phyloP scores from a whole-genome alignment of 2,797 vertebrate genomes.

The Scolopax rusticola region DNA sequence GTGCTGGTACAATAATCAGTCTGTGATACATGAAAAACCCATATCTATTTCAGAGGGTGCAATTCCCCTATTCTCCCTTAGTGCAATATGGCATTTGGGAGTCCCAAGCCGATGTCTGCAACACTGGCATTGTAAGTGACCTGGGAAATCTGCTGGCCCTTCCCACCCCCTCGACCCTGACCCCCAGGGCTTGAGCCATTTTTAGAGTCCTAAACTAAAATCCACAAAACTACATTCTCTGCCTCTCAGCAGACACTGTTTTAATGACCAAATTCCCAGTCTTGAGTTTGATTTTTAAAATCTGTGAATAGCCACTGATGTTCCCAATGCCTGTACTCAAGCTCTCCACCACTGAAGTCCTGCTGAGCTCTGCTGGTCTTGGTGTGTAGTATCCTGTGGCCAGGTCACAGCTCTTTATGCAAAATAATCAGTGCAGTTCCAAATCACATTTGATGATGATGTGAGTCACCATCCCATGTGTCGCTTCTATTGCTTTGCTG shows the following conservation, averaged over 20 bases:
- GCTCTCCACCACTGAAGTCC: not conserved
- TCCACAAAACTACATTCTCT: not conserved
- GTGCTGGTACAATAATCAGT: fast-evolving
- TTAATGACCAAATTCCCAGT: not conserved
- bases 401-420: not conserved
- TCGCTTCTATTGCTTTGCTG: not conserved
- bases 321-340: not conserved
- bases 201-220: not conserved
- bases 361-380: not conserved
- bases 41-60: not conserved
- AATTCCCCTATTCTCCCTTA: not conserved
- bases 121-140: not conserved
- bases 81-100: not conserved
- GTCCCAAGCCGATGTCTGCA: not conserved
- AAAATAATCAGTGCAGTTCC: not conserved
- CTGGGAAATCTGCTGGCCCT: not conserved
- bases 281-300: not conserved
- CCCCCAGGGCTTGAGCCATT: not conserved
- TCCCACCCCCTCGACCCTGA: fast-evolving
- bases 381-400: not conserved
- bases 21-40: not conserved
- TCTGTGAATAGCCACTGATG: not conserved
- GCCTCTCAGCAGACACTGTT: not conserved
- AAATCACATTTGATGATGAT: not conserved
- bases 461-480: not conserved